Evolutionary conservation across 2,888 invertebrate species (phyloP), one percentile per base, ranked within the genome.

Genomic region (Epirrita christyi): DNA sequence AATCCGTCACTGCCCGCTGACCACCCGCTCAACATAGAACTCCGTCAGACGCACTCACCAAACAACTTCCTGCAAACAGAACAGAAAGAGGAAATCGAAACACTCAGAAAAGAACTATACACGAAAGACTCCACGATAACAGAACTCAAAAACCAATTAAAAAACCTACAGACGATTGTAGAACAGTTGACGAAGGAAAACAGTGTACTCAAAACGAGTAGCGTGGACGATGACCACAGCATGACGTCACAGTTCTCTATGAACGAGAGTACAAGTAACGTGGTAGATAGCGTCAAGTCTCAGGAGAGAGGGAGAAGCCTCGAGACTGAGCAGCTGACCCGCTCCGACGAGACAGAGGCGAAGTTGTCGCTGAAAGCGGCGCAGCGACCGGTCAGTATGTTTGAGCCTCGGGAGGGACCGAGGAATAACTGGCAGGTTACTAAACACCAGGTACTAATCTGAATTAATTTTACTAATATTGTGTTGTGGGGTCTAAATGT

Each of bases 341-440:
- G 63, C 84, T 73, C 85, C 28, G 93, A 93, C 61, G 92, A 93
- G 14, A 86, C 90, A 32, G 92, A 93, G 55, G 75, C 88, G 49
- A 92, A 90, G 75, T 79, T 85, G 14, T 66, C 84, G 44, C 65
- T 78, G 58, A 88, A 87, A 70, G 71, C 75, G 57, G 86, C 87
- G 61, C 96, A 95, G 82, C 92, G 97, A 75, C 97, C 97, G 71
- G 96, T 95, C 70, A 97, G 97, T 87, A 97, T 97, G 97, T 97
- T 95, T 86, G 97, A 97, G 86, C 94, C 96, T 66, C 94, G 97
- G 70, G 94, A 96, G 89, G 95, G 95, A 61, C 91, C 93, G 68
- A 92, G 87, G 82, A 88, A 89, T 88, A 92, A 94, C 80, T 93
- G 93, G 85, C 93, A 93, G 86, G 89, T 92, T 87, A 92, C 92